These are phyloP conservation scores for Melitaea athalia DNA, from an alignment of 2,888 invertebrate species.

Conservation along the genomic window DNA sequence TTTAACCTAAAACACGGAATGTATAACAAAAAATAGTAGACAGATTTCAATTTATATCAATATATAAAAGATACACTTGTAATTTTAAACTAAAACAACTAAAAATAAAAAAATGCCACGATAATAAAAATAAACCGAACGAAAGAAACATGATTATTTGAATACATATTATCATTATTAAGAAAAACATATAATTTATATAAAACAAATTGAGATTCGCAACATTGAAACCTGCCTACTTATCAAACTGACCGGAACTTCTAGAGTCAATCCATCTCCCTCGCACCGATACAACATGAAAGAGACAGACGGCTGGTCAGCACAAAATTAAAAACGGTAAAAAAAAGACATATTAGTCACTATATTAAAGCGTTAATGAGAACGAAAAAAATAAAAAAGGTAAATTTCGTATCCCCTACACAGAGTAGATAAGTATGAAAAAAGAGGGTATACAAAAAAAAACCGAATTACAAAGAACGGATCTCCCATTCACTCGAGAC, in stretches of 20 bases:
- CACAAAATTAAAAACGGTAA: conserved; percentile 20
- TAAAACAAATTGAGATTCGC: conserved; percentile 27
- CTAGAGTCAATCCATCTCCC: neutral
- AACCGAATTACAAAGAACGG: neutral
- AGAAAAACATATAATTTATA: conserved; percentile 5
- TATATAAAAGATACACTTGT: neutral
- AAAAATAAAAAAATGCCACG: conserved; percentile 1
- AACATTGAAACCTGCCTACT: conserved; percentile 32
- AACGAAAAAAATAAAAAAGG: conserved; percentile 9
- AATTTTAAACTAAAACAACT: conserved; percentile 4
- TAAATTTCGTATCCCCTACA: neutral
- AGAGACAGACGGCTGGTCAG: neutral
- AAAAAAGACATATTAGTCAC: conserved; percentile 40
- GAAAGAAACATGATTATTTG: conserved; percentile 9
- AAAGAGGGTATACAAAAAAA: neutral
- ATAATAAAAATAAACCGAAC: neutral
- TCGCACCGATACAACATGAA: conserved; percentile 5
- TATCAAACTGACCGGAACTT: neutral
- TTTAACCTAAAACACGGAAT: conserved; percentile 28
- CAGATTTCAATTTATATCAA: conserved; percentile 30
- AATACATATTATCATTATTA: conserved; percentile 13
- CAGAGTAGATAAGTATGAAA: conserved; percentile 4
- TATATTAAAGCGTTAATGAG: conserved; percentile 38
- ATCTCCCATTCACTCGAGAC: neutral
- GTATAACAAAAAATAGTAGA: conserved; percentile 19